Conservation (phyloP, 2,888 invertebrate species). For the Heliconius ethilla region DNA sequence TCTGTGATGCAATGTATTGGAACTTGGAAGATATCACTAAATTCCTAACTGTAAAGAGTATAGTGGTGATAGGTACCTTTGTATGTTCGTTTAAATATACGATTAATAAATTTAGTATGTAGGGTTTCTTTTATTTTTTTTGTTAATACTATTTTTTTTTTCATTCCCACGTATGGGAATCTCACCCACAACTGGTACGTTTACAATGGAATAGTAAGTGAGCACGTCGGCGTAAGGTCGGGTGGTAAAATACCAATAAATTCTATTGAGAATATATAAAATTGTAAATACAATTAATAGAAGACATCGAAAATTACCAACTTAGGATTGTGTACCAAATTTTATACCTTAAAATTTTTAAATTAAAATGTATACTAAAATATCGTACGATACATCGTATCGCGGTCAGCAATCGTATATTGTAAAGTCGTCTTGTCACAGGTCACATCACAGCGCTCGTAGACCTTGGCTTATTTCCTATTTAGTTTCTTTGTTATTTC, state of each 20-base stretch:
- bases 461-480: constrained; percentile 63
- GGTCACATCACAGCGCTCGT: constrained; percentile 35
- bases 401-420: constrained; percentile 26
- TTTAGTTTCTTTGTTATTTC: constrained; percentile 49
- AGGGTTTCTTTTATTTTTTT: background rate
- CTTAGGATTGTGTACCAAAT: no score
- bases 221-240: no score
- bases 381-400: constrained; percentile 5
- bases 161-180: no score
- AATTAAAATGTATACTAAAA: background rate
- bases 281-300: no score
- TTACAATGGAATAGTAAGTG: no score
- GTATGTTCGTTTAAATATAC: background rate
- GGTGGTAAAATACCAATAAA: no score
- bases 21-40: constrained; percentile 38
- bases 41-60: constrained; percentile 38
- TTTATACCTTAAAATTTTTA: no score
- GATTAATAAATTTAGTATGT: background rate
- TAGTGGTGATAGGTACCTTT: constrained; percentile 1
- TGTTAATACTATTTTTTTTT: no score
- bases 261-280: no score
- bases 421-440: constrained; percentile 17
- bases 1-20: constrained; percentile 37
- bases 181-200: no score
- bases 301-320: no score